These are phyloP conservation scores for Nothocercus julius DNA, from an alignment of 2,113 vertebrate genomes.

Conservation along the genomic window DNA sequence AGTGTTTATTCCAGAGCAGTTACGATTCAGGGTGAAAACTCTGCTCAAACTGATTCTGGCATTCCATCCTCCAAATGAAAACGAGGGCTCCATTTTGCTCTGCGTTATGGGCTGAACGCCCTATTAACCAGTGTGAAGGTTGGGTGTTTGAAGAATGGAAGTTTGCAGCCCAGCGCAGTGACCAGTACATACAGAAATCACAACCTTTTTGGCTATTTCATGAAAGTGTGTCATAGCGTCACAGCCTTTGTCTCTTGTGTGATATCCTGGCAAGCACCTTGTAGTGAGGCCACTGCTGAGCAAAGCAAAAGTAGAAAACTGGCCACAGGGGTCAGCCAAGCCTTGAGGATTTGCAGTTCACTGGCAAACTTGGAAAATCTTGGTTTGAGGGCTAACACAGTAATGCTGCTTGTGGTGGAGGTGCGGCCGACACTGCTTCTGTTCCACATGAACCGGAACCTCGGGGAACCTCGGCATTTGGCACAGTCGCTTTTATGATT, in stretches of 20 bases:
- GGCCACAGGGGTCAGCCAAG: background rate
- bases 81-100: background rate
- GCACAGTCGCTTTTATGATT: accelerated
- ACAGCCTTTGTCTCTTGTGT: accelerated
- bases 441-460: background rate
- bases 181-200: background rate
- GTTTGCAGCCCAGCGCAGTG: background rate
- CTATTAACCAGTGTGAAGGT: background rate
- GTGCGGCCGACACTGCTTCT: background rate
- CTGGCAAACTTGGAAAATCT: background rate
- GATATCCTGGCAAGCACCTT: background rate
- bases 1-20: background rate
- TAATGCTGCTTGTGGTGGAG: background rate
- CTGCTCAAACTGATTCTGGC: background rate
- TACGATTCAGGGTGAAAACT: slow-evolving; percentile 12
- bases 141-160: background rate
- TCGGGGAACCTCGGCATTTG: background rate
- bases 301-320: background rate
- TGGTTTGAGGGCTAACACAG: background rate
- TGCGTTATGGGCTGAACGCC: background rate
- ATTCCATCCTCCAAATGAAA: background rate
- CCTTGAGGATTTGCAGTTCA: background rate
- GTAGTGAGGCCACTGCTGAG: background rate
- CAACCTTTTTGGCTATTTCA: background rate
- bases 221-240: background rate